These are phyloP conservation scores for Chalcosyrphus nemorum DNA, from an alignment of 2,888 invertebrate genomes.

Conservation along the genomic window DNA sequence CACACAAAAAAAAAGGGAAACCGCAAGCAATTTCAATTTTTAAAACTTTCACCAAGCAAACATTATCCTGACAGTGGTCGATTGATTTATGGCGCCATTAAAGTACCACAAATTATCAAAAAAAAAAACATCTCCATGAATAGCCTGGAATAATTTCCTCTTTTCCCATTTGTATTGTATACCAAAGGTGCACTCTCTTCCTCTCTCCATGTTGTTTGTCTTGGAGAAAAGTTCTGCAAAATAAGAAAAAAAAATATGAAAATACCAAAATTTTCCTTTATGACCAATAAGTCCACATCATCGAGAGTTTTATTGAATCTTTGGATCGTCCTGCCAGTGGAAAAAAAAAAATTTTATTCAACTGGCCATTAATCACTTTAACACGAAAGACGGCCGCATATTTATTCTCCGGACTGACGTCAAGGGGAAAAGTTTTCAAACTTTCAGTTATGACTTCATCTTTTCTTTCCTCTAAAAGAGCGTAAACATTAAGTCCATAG, in stretches of 20 bases:
- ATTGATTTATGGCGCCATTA: conserved; percentile 62
- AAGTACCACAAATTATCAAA: conserved; percentile 56
- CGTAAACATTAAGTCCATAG: conserved; percentile 14
- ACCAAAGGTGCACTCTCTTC: conserved; percentile 7
- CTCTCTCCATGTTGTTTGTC: conserved; percentile 2
- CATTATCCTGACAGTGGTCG: conserved; percentile 42
- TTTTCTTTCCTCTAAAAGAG: conserved; percentile 9
- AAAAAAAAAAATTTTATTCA: conserved; percentile 24
- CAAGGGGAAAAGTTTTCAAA: conserved; percentile 49
- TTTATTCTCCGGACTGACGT: conserved; percentile 42
- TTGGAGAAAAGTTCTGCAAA: conserved; percentile 15
- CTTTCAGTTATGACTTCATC: conserved; percentile 48
- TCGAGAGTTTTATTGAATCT: conserved; percentile 57
- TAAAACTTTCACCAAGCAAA: conserved; percentile 47
- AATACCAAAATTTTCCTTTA: conserved; percentile 37
- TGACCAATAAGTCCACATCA: conserved; percentile 57
- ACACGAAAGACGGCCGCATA: conserved; percentile 42
- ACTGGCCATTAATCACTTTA: conserved; percentile 55
- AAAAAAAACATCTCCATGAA: conserved; percentile 9
- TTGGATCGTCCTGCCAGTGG: conserved; percentile 1
- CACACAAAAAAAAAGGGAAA: conserved; percentile 7
- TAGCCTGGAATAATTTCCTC: conserved; percentile 19
- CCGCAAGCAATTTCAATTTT: conserved; percentile 30
- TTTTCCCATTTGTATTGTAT: conserved; percentile 18
- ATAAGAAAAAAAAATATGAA: not conserved